Percentiles rank a stretch among this genome's conserved stretches.
Conservation (phyloP, 2,113 vertebrate genomes). For the Regulus satrapa region DNA sequence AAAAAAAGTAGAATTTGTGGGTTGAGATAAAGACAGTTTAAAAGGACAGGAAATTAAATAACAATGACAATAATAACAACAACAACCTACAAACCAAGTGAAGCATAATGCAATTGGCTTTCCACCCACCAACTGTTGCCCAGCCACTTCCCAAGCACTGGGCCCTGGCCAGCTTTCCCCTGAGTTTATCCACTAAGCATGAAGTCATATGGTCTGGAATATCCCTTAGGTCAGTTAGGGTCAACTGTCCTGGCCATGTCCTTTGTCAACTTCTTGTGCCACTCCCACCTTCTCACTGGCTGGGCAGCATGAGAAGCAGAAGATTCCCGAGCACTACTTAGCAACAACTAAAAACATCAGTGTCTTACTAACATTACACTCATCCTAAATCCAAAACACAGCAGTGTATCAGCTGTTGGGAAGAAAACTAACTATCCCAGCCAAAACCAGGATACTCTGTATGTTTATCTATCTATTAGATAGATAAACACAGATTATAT, state of each 20-base stretch:
- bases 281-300: rapidly evolving
- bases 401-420: not conserved
- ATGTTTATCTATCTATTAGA: not conserved
- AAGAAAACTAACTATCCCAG: not conserved
- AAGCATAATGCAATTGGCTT: not conserved
- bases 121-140: not conserved
- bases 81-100: not conserved
- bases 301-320: not conserved
- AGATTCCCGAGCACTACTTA: not conserved
- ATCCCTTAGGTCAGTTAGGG: not conserved
- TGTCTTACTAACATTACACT: not conserved
- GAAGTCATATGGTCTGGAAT: not conserved
- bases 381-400: not conserved
- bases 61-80: not conserved
- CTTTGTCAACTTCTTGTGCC: not conserved
- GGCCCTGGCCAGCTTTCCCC: not conserved
- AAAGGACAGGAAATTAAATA: not conserved
- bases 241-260: not conserved
- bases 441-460: not conserved
- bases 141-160: not conserved
- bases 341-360: not conserved
- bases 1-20: not conserved
- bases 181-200: not conserved
- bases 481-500: not conserved
- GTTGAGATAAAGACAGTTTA: not conserved